Conservation (phyloP, 2,888 invertebrate species). For the Mystacides longicornis region DNA sequence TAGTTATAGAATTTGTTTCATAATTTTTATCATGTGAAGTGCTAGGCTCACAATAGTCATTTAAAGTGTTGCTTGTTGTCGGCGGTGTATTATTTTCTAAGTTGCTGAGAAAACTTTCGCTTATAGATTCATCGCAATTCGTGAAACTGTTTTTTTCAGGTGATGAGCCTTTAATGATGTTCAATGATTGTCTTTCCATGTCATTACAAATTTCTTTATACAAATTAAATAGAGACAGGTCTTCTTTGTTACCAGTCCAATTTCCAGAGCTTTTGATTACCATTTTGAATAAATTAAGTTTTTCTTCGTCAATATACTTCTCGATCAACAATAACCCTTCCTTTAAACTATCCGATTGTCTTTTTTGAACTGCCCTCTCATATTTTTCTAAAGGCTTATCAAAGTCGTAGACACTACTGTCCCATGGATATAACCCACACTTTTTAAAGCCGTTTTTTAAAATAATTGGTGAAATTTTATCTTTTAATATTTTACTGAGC, state of each 20-base stretch:
- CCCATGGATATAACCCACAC: slow-evolving; percentile 27
- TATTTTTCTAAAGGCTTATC: slow-evolving; percentile 3
- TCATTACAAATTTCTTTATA: not conserved
- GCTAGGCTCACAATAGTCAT: too few species aligned
- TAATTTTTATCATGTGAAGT: too few species aligned
- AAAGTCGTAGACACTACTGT: slow-evolving; percentile 17
- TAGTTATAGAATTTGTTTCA: too few species aligned
- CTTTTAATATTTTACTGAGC: slow-evolving; percentile 27
- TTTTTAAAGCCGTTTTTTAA: slow-evolving; percentile 28
- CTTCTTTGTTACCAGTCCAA: not conserved
- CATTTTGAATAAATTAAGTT: not conserved
- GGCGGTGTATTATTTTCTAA: not conserved
- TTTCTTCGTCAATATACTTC: not conserved
- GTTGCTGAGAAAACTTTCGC: too few species aligned
- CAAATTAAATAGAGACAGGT: not conserved
- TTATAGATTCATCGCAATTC: too few species aligned
- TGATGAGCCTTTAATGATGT: not conserved
- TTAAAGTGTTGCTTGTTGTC: not conserved
- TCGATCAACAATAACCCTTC: not conserved
- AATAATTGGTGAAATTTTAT: slow-evolving; percentile 22
- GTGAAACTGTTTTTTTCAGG: not conserved
- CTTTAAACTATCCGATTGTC: not conserved
- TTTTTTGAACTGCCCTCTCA: too few species aligned
- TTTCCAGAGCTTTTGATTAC: slow-evolving; percentile 9
- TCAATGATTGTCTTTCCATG: not conserved